phyloP scores from a whole-genome alignment of 1,140 invertebrate species.

The Goniozus legneri region DNA sequence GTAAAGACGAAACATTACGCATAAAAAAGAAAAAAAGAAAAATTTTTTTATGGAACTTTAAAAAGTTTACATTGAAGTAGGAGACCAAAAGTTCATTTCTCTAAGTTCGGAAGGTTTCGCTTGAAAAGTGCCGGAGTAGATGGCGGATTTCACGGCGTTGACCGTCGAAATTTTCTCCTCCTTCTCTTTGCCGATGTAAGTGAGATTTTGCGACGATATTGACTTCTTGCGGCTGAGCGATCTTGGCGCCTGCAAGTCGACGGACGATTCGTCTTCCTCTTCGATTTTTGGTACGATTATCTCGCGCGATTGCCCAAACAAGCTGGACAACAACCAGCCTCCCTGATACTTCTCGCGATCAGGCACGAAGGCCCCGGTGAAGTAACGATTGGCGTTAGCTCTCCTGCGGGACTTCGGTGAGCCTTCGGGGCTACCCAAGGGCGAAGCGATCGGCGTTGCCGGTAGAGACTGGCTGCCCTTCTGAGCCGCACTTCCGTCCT shows the following conservation, averaged over 20 bases:
- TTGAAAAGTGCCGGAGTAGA: slow-evolving; percentile 51
- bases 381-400: slow-evolving; percentile 50
- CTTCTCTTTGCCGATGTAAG: slow-evolving; percentile 46
- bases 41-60: not conserved
- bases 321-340: slow-evolving; percentile 55
- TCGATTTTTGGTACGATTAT: slow-evolving; percentile 37
- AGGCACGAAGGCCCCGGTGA: slow-evolving; percentile 48
- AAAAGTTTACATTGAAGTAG: slow-evolving; percentile 69
- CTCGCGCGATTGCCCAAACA: slow-evolving; percentile 50
- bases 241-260: slow-evolving; percentile 21
- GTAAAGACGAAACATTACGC: not conserved
- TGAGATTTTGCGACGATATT: slow-evolving; percentile 53
- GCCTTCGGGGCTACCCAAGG: slow-evolving; percentile 58
- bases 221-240: slow-evolving; percentile 44
- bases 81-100: slow-evolving; percentile 82
- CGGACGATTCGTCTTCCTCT: slow-evolving; percentile 38
- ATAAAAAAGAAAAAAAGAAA: not conserved
- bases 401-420: slow-evolving; percentile 48
- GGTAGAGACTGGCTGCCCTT: slow-evolving; percentile 67
- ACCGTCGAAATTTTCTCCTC: slow-evolving; percentile 15
- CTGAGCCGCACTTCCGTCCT: slow-evolving; percentile 13
- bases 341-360: slow-evolving; percentile 51
- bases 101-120: slow-evolving; percentile 69
- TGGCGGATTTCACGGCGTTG: no score
- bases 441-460: slow-evolving; percentile 63